phyloP scores from a whole-genome alignment of 2,797 vertebrate species.

The Sciurus vulgaris region DNA sequence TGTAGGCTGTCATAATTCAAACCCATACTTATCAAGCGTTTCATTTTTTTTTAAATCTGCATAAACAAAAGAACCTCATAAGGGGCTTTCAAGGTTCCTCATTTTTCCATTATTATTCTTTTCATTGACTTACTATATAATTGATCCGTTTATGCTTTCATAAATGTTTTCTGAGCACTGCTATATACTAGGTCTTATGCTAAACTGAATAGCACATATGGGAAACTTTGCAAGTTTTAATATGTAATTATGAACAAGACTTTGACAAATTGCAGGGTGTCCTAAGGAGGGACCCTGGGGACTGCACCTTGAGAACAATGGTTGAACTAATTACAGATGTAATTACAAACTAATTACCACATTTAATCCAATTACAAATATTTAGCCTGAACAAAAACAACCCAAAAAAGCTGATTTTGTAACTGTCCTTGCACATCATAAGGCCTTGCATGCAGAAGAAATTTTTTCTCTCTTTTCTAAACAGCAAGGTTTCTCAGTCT shows the following conservation, averaged over 20 bases:
- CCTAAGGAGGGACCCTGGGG: background rate
- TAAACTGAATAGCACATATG: background rate
- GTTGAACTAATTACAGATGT: slow-evolving; percentile 52
- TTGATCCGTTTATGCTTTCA: background rate
- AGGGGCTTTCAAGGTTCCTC: background rate
- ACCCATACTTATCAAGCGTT: background rate
- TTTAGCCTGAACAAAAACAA: background rate
- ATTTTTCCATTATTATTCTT: background rate
- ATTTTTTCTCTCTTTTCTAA: background rate
- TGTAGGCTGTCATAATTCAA: background rate
- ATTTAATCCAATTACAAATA: slow-evolving; percentile 70
- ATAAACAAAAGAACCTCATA: slow-evolving; percentile 48
- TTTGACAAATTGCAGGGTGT: slow-evolving; percentile 53
- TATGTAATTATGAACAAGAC: slow-evolving; percentile 6
- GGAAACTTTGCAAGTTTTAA: slow-evolving; percentile 19
- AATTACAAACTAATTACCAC: slow-evolving; percentile 55
- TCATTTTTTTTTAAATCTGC: slow-evolving; percentile 33
- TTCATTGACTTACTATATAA: background rate
- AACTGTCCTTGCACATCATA: slow-evolving; percentile 12
- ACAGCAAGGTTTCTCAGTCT: background rate
- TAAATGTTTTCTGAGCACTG: background rate
- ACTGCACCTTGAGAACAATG: slow-evolving; percentile 29
- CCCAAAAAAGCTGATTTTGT: background rate
- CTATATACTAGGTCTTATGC: background rate
- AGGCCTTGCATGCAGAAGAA: background rate